Evolutionary conservation across 2,113 vertebrate species (phyloP).

Genomic region (Coregonus clupeaformis): DNA sequence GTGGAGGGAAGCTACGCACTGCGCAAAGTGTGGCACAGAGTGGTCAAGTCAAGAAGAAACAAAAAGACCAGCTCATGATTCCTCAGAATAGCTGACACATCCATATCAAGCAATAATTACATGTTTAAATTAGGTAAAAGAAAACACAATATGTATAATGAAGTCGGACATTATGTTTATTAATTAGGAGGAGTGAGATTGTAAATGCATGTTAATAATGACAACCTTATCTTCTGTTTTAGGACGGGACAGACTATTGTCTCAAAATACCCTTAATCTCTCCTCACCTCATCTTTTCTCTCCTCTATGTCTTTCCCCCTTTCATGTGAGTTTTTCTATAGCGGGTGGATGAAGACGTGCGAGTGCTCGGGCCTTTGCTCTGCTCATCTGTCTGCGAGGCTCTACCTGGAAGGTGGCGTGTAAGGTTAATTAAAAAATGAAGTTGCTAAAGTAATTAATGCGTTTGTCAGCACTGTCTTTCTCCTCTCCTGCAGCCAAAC

Average conservation of each 20-base stretch:
- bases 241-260: constrained; percentile 53
- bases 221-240: constrained; percentile 55
- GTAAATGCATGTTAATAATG: constrained; percentile 46
- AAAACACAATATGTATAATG: constrained; percentile 47
- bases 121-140: constrained; percentile 51
- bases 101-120: constrained; percentile 32
- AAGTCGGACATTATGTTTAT: constrained; percentile 49
- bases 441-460: constrained; percentile 75
- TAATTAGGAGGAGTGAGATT: constrained; percentile 32
- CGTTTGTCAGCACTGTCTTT: constrained; percentile 74
- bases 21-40: not conserved
- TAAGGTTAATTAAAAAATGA: constrained; percentile 73
- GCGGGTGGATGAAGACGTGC: constrained; percentile 44
- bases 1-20: not conserved
- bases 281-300: constrained; percentile 25
- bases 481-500: constrained; percentile 51
- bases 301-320: not conserved
- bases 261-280: constrained; percentile 36
- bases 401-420: constrained; percentile 62
- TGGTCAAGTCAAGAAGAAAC: constrained; percentile 31
- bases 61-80: not conserved
- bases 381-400: constrained; percentile 38
- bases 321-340: constrained; percentile 13
- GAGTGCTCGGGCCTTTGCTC: constrained; percentile 13
- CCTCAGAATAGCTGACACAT: constrained; percentile 34